phyloP scores from a whole-genome alignment of 1,140 invertebrate species.

The Drosophila asahinai region DNA sequence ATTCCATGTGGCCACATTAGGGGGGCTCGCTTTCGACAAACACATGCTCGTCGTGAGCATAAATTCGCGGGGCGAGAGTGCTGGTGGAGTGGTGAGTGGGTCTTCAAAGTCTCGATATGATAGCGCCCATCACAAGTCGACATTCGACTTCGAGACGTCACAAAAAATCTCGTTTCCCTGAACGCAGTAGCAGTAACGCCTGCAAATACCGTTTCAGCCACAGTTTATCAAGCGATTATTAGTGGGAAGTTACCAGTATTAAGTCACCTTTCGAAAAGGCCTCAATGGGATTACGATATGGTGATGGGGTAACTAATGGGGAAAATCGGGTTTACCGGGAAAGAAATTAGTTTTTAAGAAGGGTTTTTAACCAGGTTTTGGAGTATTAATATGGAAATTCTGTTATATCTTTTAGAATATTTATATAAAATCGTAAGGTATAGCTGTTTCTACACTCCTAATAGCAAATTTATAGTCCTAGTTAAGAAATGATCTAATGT shows the following conservation, averaged over 20 bases:
- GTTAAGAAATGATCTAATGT: not conserved
- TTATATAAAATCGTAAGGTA: too few species aligned
- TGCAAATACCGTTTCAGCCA: slow-evolving; percentile 43
- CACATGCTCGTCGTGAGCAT: slow-evolving; percentile 25
- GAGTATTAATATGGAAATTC: too few species aligned
- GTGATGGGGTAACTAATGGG: not conserved
- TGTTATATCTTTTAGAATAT: too few species aligned
- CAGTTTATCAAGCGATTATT: slow-evolving; percentile 48
- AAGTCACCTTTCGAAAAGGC: slow-evolving; percentile 25
- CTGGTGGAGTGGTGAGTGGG: slow-evolving; percentile 9
- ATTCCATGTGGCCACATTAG: slow-evolving; percentile 46
- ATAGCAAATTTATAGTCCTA: not conserved
- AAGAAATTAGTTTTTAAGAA: not conserved
- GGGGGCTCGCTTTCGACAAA: slow-evolving; percentile 48
- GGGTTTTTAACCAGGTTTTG: not conserved
- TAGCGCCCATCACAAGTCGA: slow-evolving; percentile 39
- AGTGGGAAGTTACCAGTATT: slow-evolving; percentile 22
- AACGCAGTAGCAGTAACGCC: slow-evolving; percentile 6
- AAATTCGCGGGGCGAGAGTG: slow-evolving; percentile 10
- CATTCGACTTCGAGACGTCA: slow-evolving; percentile 29
- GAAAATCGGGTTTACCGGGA: not conserved
- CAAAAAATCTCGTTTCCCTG: slow-evolving; percentile 40
- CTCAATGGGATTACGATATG: slow-evolving; percentile 10
- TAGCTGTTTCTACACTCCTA: too few species aligned
- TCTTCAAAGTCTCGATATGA: slow-evolving; percentile 40